Evolutionary conservation across 2,797 vertebrate genomes (phyloP).

Genomic region (Cryptoprocta ferox): DNA sequence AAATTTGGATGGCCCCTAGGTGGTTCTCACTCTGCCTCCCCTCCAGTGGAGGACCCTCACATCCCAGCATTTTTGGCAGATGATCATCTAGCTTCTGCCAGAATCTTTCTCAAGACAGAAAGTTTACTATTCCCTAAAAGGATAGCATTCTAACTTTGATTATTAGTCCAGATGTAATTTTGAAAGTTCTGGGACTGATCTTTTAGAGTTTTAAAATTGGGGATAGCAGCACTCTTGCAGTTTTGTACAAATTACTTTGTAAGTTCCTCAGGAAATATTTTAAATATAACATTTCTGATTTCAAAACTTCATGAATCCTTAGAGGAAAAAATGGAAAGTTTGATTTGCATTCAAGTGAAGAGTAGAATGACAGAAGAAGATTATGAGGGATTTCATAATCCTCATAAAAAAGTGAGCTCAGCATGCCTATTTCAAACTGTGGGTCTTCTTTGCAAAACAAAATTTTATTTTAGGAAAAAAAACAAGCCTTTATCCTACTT

Average conservation of each 20-base stretch:
- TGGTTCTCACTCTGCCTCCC: background rate
- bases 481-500: background rate
- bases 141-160: conserved; percentile 35
- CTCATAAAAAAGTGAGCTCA: background rate
- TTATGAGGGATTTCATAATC: background rate
- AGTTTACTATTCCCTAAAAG: background rate
- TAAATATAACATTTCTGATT: conserved; percentile 41
- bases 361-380: background rate
- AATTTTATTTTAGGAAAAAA: background rate
- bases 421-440: background rate
- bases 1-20: background rate
- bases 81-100: background rate
- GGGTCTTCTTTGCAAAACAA: conserved; percentile 9
- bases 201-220: conserved; percentile 57
- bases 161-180: conserved; percentile 44
- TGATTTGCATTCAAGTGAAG: background rate
- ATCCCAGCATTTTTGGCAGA: background rate
- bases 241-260: conserved; percentile 58
- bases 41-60: background rate
- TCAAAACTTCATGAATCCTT: conserved; percentile 34
- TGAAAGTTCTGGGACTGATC: conserved; percentile 20
- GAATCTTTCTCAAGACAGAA: conserved; percentile 17
- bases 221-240: background rate
- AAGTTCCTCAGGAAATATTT: conserved; percentile 50
- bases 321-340: conserved; percentile 11